These are phyloP conservation scores for Patella pellucida DNA, from an alignment of 2,888 invertebrate species.

Conservation along the genomic window DNA sequence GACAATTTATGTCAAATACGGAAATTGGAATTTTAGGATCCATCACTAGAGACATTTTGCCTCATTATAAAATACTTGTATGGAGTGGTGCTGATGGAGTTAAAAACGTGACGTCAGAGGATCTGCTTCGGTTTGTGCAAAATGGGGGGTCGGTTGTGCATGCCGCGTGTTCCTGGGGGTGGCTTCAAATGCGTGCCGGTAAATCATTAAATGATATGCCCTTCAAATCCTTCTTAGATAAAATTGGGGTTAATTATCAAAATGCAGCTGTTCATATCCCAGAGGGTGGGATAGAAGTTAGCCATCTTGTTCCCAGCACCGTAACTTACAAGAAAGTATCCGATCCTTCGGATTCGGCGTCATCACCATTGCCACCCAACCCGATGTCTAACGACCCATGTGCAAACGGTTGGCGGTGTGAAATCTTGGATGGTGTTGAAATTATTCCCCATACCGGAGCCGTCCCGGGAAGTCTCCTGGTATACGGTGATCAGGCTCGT, in stretches of 20 bases:
- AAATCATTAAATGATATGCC: not conserved
- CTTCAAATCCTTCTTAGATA: not conserved
- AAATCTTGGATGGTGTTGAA: not conserved
- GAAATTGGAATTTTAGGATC: not conserved
- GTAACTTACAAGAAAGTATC: not conserved
- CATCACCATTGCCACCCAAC: not conserved
- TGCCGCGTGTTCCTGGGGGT: not conserved
- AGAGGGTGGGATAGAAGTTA: not conserved
- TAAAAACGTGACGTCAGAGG: not conserved
- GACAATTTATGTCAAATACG: not conserved
- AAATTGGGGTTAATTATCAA: not conserved
- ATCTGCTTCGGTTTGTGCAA: not conserved
- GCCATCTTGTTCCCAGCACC: not conserved
- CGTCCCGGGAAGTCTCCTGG: not conserved
- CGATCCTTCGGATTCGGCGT: not conserved
- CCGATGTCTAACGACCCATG: not conserved
- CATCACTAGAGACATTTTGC: not conserved
- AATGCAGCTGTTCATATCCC: not conserved
- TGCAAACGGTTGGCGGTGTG: not conserved
- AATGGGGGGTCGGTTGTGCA: not conserved
- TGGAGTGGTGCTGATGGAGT: not conserved
- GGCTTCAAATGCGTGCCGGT: not conserved
- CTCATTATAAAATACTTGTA: not conserved
- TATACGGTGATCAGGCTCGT: not conserved
- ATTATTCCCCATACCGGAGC: conserved; percentile 1